phyloP scores from a whole-genome alignment of 1,140 invertebrate genomes.

The Araneus ventricosus region DNA sequence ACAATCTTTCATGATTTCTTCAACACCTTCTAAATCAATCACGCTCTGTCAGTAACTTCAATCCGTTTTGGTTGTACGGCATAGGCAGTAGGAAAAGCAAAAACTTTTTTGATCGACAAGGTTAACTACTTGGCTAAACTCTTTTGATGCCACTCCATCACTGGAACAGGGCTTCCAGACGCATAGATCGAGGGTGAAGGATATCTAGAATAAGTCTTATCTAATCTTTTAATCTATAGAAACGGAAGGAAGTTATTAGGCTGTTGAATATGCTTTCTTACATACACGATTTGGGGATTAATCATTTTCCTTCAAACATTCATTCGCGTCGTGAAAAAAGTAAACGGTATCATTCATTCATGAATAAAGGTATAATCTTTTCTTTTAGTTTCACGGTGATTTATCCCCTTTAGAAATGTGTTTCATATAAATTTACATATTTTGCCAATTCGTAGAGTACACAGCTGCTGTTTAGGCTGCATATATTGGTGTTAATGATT shows the following conservation, averaged over 20 bases:
- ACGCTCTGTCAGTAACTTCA: slow-evolving; percentile 15
- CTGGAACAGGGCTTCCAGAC: background rate
- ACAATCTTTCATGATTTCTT: slow-evolving; percentile 73
- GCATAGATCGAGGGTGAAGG: background rate
- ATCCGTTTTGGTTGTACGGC: background rate
- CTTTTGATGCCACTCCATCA: slow-evolving; percentile 62
- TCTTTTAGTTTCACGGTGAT: too few species aligned
- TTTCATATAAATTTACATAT: too few species aligned
- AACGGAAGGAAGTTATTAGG: background rate
- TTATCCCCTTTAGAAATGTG: too few species aligned
- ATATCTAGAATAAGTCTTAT: background rate
- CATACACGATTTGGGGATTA: background rate
- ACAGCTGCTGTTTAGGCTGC: too few species aligned
- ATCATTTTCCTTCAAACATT: background rate
- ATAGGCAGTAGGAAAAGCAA: background rate
- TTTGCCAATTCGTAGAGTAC: too few species aligned
- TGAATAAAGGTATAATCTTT: too few species aligned
- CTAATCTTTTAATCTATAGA: background rate
- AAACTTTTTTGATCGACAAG: slow-evolving; percentile 46
- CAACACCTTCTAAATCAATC: slow-evolving; percentile 65
- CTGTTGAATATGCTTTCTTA: background rate
- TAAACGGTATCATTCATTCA: too few species aligned
- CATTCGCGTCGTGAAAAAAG: too few species aligned
- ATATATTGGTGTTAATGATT: too few species aligned
- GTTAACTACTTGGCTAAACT: slow-evolving; percentile 65